Base-by-base conservation (phyloP, 2,888 invertebrate species). In the Metellina segmentata region DNA sequence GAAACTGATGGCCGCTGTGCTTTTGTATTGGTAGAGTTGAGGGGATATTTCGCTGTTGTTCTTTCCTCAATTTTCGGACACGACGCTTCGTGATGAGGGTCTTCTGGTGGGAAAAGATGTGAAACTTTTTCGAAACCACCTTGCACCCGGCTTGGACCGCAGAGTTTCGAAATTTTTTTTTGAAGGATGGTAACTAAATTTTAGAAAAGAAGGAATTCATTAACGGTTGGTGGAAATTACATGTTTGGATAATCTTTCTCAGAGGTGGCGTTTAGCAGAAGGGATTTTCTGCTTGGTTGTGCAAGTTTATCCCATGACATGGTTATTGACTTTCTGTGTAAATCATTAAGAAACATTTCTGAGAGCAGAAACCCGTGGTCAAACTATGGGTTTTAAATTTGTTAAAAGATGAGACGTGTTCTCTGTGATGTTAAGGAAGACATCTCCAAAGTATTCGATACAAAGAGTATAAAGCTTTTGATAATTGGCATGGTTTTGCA, bases 1-100 rank as follows among this genome's bases (percentile, higher is more conserved):
- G 51, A 77, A 75, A 48, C 75, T 77, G 51, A 77, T 19, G n/a
- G 77, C 51, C 34, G 77, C 49, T 49, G 77, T 77, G 77, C 51
- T 52, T 77, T 77, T 77, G 77, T 77, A 52, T 77, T 77, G 77
- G 49, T 34, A 34, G 34, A 61, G 61, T 61, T 61, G 6, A 79
- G 53, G 79, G 79, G 34, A 34, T 16, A 34, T 79, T 79, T 79
- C 34, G 11, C 13, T 52, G 5, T 78, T 52, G 51, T 19, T 20
- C 19, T 34, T 78, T 78, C 52, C 52, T 52, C 34, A 20, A 61
- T 34, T 34, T 34, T 34, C 34, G 34, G 34, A 34, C 34, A 79
- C 6, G 16, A 34, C 20, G 19, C 20, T 79, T 19, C 61, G 61
- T 61, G 16, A 34, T 79, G 34, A 79, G 52, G 53, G 11, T 49